Evolutionary conservation across 2,888 invertebrate genomes (phyloP), one percentile per base, ranked within the genome.

Genomic region (Dichetophora obliterata): DNA sequence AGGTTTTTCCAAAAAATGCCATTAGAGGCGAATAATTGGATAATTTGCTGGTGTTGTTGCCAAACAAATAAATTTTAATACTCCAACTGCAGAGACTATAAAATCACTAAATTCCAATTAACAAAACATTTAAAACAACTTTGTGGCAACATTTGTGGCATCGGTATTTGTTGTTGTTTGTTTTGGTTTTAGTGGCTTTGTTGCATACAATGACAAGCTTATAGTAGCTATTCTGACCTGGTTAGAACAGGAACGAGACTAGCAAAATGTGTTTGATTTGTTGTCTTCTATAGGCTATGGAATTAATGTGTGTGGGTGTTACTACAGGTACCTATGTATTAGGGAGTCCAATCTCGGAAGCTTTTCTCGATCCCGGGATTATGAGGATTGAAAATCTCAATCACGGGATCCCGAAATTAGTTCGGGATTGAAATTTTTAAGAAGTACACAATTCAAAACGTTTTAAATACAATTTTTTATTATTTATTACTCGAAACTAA

Each of bases 31-130:
- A 27, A 73, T 73, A 73, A 73, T 63, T 63, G 63, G 61, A 27
- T 48, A 73, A 73, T 77, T 77, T 77, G 77, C 80, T 80, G 79
- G 77, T 24, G 63, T n/a, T 81, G 78, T 77, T 80, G 76, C 77
- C 80, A 80, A 82, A 83, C 71, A 82, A 82, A 83, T 83, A 83
- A 83, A 83, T 83, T 83, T 83, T 83, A 83, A 83, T 83, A 82
- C 82, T 80, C 80, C 79, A 80, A 81, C 82, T 80, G 82, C 82
- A 66, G 16, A 22, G 22, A 79, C 81, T 78, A 79, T 76, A 83
- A 80, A 80, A 75, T 78, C 83, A 80, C 82, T 83, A 81, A 83
- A 83, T 83, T 83, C 82, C 81, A 83, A 83, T 83, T 83, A 83
- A 80, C 78, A 82, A 80, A 80, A 80, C 27, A 69, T 54, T 34